phyloP scores from a whole-genome alignment of 2,797 vertebrate species.

The Cygnus olor region DNA sequence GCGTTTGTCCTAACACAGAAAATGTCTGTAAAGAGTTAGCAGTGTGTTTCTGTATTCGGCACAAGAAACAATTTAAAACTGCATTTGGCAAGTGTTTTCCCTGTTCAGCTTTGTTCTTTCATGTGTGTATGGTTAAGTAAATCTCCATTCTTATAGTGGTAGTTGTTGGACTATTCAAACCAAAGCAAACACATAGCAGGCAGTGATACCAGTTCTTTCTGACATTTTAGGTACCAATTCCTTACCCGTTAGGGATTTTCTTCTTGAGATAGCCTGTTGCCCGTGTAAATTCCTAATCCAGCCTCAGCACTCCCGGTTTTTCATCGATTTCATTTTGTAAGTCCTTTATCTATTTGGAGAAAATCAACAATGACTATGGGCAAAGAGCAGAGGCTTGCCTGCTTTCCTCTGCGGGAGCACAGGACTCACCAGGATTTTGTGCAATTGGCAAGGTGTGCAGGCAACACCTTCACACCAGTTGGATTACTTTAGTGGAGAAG shows the following conservation, averaged over 20 bases:
- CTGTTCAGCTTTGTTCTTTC: slow-evolving; percentile 7
- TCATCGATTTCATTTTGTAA: not conserved
- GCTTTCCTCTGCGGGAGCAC: not conserved
- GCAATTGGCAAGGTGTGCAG: not conserved
- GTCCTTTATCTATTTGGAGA: not conserved
- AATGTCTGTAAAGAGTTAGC: not conserved
- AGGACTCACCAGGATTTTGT: not conserved
- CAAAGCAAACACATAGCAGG: slow-evolving; percentile 29
- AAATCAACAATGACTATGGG: not conserved
- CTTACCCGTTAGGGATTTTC: not conserved
- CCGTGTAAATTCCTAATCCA: not conserved
- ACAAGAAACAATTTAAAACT: not conserved
- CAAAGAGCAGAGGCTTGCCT: not conserved
- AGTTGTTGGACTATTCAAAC: not conserved
- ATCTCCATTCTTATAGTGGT: slow-evolving; percentile 4
- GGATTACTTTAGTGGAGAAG: not conserved
- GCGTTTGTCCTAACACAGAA: not conserved
- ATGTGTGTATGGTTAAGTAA: slow-evolving; percentile 33
- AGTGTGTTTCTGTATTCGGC: not conserved
- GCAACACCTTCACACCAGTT: not conserved
- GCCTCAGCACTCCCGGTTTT: not conserved
- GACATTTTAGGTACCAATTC: not conserved
- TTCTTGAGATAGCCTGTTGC: not conserved
- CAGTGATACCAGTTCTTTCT: not conserved
- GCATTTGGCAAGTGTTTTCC: slow-evolving; percentile 26